phyloP scores from a whole-genome alignment of 1,140 invertebrate genomes.

The Dufourea novaeangliae region DNA sequence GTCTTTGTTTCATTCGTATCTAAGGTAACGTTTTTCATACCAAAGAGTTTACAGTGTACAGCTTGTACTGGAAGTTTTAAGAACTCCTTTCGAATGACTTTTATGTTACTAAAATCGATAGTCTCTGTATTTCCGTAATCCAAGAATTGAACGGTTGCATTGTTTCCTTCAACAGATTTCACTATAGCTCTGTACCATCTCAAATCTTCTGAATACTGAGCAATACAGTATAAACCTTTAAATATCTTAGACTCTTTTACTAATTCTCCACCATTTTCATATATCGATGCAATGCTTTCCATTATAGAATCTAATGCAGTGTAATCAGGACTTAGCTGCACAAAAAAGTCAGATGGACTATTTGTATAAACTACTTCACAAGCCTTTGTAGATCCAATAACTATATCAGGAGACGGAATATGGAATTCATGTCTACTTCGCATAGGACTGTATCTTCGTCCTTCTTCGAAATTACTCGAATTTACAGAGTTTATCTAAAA shows the following conservation, averaged over 20 bases:
- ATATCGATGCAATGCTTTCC: conserved; percentile 72
- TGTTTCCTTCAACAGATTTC: conserved; percentile 69
- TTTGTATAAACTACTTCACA: conserved; percentile 71
- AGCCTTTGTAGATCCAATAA: conserved; percentile 64
- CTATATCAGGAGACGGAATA: conserved; percentile 67
- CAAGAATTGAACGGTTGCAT: conserved; percentile 80
- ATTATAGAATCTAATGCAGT: conserved; percentile 76
- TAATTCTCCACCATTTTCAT: conserved; percentile 63
- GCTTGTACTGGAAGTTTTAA: conserved; percentile 74
- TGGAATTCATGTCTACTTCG: conserved; percentile 1
- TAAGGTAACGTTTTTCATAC: conserved; percentile 20
- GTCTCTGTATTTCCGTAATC: conserved; percentile 82
- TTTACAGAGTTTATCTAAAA: conserved; percentile 1
- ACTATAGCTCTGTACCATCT: conserved; percentile 83
- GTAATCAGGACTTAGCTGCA: conserved; percentile 77
- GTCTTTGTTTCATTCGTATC: background rate
- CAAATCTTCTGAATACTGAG: conserved; percentile 81
- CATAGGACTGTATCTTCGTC: conserved; percentile 11
- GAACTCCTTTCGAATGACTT: conserved; percentile 71
- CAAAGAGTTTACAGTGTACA: conserved; percentile 75
- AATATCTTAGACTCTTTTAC: conserved; percentile 56
- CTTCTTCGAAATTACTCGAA: background rate
- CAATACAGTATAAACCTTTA: conserved; percentile 76
- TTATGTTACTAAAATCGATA: conserved; percentile 71
- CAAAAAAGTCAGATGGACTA: conserved; percentile 79